Evolutionary conservation across 2,888 invertebrate species (phyloP).

Genomic region (Neoascia interrupta): DNA sequence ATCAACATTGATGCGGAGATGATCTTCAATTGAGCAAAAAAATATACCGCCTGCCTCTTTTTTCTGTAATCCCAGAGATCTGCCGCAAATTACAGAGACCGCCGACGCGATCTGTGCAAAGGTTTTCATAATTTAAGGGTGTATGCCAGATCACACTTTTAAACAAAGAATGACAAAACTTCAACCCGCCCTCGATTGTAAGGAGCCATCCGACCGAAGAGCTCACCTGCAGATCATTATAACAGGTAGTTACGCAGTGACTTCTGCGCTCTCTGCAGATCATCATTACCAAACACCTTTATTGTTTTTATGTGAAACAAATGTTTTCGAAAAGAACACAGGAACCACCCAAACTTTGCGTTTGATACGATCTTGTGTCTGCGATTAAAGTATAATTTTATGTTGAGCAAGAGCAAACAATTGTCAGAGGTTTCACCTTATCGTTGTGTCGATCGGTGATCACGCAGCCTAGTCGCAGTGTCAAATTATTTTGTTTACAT

Average conservation of each 20-base stretch:
- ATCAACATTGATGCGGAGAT: no score
- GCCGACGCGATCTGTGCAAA: no score
- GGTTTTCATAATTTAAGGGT: slow-evolving; percentile 4
- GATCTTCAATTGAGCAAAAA: no score
- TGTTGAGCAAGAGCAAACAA: slow-evolving; percentile 59
- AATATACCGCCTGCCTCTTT: neutral
- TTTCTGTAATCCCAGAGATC: neutral
- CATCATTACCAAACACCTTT: slow-evolving; percentile 49
- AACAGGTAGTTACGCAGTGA: slow-evolving; percentile 39
- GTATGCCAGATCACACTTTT: slow-evolving; percentile 42
- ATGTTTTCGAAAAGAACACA: no score
- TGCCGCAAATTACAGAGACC: slow-evolving; percentile 18
- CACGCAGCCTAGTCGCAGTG: slow-evolving; percentile 27
- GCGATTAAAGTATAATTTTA: slow-evolving; percentile 52
- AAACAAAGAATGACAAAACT: slow-evolving; percentile 30
- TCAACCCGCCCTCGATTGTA: slow-evolving; percentile 21
- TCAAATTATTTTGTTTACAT: slow-evolving; percentile 51
- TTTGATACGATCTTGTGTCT: slow-evolving; percentile 42
- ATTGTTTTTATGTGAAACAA: slow-evolving; percentile 18
- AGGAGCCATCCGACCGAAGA: neutral
- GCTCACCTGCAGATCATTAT: slow-evolving; percentile 57
- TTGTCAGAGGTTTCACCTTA: slow-evolving; percentile 44
- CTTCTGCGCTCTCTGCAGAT: slow-evolving; percentile 35
- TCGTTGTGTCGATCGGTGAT: slow-evolving; percentile 39
- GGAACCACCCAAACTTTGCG: slow-evolving; percentile 38